Base-by-base conservation (phyloP, 1,140 invertebrate species). In the Tribolium madens region DNA sequence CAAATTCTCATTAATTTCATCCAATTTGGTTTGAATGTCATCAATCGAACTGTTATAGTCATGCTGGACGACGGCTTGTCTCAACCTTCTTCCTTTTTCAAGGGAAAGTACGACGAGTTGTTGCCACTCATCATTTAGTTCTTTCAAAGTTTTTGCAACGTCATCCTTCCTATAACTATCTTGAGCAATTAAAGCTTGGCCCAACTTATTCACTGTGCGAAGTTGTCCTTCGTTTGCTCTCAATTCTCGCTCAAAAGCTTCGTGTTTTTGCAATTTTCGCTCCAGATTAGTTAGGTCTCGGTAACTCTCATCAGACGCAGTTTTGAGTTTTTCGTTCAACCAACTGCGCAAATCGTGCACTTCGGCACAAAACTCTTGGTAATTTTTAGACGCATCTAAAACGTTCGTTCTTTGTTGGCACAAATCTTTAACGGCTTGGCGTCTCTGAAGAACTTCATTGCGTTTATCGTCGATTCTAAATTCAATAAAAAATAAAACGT, bases 241-340 rank as follows among this genome's bases (percentile, higher is more conserved):
- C 3, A 99, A 86, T 85, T 99, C 98, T 13, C 97, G 89, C 84
- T 99, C 97, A 85, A 99, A 99, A 0, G 97, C 98, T 86, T 99
- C 97, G 84, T 99, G 98, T 84, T 98, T 98, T 85, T 99, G 96
- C 1, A 99, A 87, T 85, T 99, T 99, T 1, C 96, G 89, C 76
- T 97, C 95, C 42, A 99, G 87, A 84, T 98, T 98, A 42, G 91
- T 93, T 12, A 98, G 87, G 83, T 99, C 97, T 18, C 95, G 90
- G 82, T 98, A 98, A 70, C 93, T 97, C 83, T 98, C 96, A 83
- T 99, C 97, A 3, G 92, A 92, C 0, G 97, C 96, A 2, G 94
- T 94, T 85, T 93, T 93, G 77, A 94, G 91, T 87, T 99, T 99
- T 82, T 98, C 97, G 31, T 92, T 89, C 73, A 99, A 92, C 97